Conservation (phyloP, 2,113 vertebrate genomes). For the Gorsachius goisagi region DNA sequence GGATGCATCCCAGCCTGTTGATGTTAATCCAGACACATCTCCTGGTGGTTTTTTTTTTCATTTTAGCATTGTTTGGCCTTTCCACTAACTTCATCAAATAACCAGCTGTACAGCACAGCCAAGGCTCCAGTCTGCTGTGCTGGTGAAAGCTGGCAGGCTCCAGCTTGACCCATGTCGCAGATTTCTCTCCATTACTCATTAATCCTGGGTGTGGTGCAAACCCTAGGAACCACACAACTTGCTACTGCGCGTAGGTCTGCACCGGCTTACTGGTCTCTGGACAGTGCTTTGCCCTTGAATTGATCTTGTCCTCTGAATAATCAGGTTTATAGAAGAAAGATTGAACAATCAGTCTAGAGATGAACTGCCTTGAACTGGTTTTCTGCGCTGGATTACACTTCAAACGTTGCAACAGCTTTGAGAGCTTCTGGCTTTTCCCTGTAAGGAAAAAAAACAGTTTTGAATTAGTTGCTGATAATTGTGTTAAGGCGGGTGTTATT, state of each 20-base stretch:
- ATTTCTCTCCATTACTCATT: not conserved
- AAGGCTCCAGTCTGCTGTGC: not conserved
- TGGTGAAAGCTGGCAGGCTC: not conserved
- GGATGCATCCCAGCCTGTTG: not conserved
- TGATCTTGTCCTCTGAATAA: not conserved
- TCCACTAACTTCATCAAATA: not conserved
- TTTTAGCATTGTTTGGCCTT: not conserved
- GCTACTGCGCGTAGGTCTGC: not conserved
- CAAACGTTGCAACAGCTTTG: not conserved
- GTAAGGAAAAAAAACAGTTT: not conserved
- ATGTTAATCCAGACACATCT: not conserved
- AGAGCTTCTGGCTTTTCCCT: not conserved
- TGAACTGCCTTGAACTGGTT: not conserved
- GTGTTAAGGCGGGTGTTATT: not conserved
- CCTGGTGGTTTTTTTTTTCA: not conserved
- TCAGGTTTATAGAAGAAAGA: not conserved
- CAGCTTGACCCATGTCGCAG: not conserved
- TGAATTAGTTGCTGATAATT: not conserved
- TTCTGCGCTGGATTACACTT: not conserved
- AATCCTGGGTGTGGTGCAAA: not conserved
- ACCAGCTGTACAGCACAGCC: not conserved
- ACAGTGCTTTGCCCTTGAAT: not conserved
- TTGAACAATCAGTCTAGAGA: not conserved
- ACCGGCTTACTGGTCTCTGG: not conserved
- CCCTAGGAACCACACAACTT: not conserved